Evolutionary conservation across 37 sponge, comb jelly and placozoan genomes (phyloP).

Genomic region (Beroe ovata): DNA sequence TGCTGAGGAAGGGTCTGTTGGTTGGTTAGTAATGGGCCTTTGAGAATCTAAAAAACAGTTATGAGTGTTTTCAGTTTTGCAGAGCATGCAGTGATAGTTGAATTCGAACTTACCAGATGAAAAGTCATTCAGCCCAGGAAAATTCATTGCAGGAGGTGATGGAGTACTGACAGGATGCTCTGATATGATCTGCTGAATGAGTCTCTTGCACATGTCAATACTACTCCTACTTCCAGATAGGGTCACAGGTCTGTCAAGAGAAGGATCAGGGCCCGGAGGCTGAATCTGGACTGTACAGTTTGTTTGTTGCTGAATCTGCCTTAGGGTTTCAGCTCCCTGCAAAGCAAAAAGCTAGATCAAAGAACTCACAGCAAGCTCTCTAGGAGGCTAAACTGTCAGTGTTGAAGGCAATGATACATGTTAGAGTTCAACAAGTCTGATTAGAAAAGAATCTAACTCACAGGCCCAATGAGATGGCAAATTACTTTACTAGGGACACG

Average conservation of each 20-base stretch:
- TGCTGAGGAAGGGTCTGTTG: conserved; percentile 9
- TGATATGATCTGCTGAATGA: conserved; percentile 52
- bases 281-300: conserved; percentile 55
- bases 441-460: no score
- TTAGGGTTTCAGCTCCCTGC: conserved; percentile 49
- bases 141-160: conserved; percentile 43
- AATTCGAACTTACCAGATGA: not conserved
- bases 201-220: conserved; percentile 64
- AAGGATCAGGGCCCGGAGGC: conserved; percentile 57
- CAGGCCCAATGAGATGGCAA: conserved; percentile 62
- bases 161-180: conserved; percentile 64
- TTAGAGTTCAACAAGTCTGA: no score
- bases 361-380: no score
- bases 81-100: no score
- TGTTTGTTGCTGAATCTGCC: conserved; percentile 62
- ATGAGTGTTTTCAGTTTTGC: no score
- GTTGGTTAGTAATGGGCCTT: not conserved
- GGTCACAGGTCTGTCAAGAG: conserved; percentile 48
- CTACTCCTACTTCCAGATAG: conserved; percentile 33
- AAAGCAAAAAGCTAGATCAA: no score
- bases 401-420: no score
- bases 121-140: not conserved
- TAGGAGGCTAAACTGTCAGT: no score
- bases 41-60: no score
- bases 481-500: conserved; percentile 63